Evolutionary conservation across 2,888 invertebrate species (phyloP).

Genomic region (Eilema caniola): DNA sequence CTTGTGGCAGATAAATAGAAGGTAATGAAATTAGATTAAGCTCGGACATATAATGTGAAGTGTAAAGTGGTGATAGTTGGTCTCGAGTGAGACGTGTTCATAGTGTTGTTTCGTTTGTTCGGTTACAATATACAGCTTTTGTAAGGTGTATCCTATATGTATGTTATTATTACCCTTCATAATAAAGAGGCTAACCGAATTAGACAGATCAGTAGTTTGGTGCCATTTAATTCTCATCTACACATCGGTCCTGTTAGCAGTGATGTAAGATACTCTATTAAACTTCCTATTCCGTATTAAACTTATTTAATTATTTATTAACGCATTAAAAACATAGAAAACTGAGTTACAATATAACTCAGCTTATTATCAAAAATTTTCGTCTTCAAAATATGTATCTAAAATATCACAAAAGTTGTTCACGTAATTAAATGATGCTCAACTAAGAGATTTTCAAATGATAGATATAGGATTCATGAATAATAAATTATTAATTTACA

Average conservation of each 20-base stretch:
- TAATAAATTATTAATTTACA: slow-evolving; percentile 37
- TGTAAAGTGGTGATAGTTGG: slow-evolving; percentile 55
- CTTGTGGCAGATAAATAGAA: slow-evolving; percentile 54
- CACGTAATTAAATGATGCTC: slow-evolving; percentile 33
- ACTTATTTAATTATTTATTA: not conserved
- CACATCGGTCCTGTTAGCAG: slow-evolving; percentile 15
- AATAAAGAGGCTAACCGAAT: slow-evolving; percentile 56
- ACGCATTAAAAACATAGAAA: not conserved
- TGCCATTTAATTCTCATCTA: slow-evolving; percentile 37
- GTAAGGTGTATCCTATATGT: slow-evolving; percentile 56
- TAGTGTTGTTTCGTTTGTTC: slow-evolving; percentile 55
- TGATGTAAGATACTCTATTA: slow-evolving; percentile 11
- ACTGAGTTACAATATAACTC: no score
- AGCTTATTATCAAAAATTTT: not conserved
- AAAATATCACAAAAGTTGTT: slow-evolving; percentile 24
- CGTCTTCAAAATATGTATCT: not conserved
- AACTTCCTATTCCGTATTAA: not conserved
- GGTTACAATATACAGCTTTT: slow-evolving; percentile 52
- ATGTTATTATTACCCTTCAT: slow-evolving; percentile 44
- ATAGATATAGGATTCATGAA: slow-evolving; percentile 31
- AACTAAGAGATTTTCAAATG: slow-evolving; percentile 37
- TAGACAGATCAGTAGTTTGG: slow-evolving; percentile 39
- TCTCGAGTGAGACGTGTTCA: slow-evolving; percentile 48
- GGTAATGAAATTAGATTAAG: slow-evolving; percentile 58
- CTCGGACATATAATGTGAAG: slow-evolving; percentile 66